Base-by-base conservation (phyloP, 2,797 vertebrate genomes). In the Danio tinwini region DNA sequence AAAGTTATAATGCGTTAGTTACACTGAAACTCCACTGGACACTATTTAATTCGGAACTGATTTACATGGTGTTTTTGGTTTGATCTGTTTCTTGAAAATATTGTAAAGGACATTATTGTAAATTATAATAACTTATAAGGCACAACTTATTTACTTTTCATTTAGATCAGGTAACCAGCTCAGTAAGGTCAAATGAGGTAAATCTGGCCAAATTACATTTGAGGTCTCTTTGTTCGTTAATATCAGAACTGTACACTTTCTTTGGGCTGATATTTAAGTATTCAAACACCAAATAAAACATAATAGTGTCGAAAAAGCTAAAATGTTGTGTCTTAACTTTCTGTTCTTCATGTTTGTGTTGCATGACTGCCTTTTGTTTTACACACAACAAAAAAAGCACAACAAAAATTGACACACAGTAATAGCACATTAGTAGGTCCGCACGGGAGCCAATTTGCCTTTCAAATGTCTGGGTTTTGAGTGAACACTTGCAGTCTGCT, bases 401-500 rank as follows among this genome's bases (percentile, higher is more conserved):
- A 37, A 40, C 29, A 29, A 29, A 29, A 49, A 50, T 69, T 8
- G 67, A 63, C 37, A 56, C 17, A 62, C 55, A 49, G 56, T 75
- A 62, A 78, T 64, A 69, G 62, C 19, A 37, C 63, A 80, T 59
- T n/a, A 49, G 61, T 65, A 69, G 75, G 64, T 61, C 47, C 16
- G 13, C 56, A 62, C 64, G 64, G 52, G 10, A 74, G 52, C 47
- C 44, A 64, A 47, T 85, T 81, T 85, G 68, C 50, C 74, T 78
- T 81, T 81, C 39, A 78, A 75, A 85, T 81, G 50, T 64, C 64
- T 47, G 44, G 64, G 55, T 58, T 75, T 83, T 21, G 53, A 72
- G 53, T 53, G 56, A 61, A 62, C 56, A 62, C 47, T 78, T 78
- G 45, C 40, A 37, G 78, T 53, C 55, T 74, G 9, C 21, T 6